Base-by-base conservation (phyloP, 2,797 vertebrate genomes). In the Austrolebias charrua region DNA sequence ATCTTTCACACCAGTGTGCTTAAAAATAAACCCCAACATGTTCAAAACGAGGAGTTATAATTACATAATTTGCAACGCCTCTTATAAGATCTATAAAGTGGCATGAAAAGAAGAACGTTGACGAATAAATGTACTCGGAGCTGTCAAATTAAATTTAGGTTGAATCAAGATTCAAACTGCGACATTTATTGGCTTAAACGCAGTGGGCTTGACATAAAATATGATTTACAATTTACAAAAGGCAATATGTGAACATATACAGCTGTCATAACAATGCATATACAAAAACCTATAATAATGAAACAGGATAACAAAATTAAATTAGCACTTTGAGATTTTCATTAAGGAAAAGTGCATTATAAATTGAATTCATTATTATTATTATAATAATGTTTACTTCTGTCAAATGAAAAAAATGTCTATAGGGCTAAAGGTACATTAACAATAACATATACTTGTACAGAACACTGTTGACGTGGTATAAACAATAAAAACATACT, bases 1-100 rank as follows among this genome's bases (percentile, higher is more conserved):
- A 7, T 5, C 31, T 65, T 71, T 65, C 44, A 46, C 44, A 72
- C 13, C 19, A 2, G 42, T 40, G 12, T 42, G 47, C 31, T 20
- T 19, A 19, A 15, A 50, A 16, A 33, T 20, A 20, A 11, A 13
- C 38, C 11, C 13, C 10, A 40, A 40, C 13, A 40, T 12, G 38
- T 40, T 40, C 2, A 4, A 33, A 33, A 33, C 6, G 9, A 4
- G 9, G 31, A 33, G 31, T 33, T 40, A 40, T 3, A 38, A 40
- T 40, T 11, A 13, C 3, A 9, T 40, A 11, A 40, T 11, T 4
- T 11, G 38, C 12, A 13, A 40, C 4, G 4, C 3, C 12, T 12
- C 4, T 33, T 14, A 18, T 24, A 24, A 24, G 33, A 35, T 35
- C 33, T 35, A 9, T 8, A 35, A 35, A 35, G 7, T 8, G 33